Evolutionary conservation across 2,797 vertebrate genomes (phyloP).

Genomic region (Cossypha niveicapilla): DNA sequence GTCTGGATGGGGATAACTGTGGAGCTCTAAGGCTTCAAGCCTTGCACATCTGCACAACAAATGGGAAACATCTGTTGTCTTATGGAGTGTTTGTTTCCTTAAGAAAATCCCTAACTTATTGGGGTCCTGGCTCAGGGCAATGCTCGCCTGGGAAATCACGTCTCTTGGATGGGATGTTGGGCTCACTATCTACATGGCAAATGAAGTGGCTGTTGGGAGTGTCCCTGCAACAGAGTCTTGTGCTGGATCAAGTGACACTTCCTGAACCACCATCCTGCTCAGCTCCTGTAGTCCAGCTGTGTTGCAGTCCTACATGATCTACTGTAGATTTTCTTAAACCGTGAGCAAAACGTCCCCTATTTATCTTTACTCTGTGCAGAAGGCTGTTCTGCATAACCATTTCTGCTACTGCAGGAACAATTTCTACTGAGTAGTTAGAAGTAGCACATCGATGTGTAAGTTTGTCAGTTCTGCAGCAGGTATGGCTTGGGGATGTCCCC

Average conservation of each 20-base stretch:
- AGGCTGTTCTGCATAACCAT: background rate
- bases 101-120: background rate
- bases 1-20: background rate
- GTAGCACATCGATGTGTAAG: background rate
- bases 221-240: background rate
- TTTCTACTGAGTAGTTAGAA: background rate
- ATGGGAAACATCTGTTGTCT: conserved; percentile 16
- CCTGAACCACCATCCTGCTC: background rate
- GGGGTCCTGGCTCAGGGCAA: background rate
- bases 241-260: background rate
- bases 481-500: background rate
- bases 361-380: background rate
- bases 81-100: background rate
- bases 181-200: background rate
- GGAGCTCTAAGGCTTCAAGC: background rate
- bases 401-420: background rate
- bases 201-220: background rate
- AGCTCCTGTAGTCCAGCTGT: background rate
- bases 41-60: background rate
- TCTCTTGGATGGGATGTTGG: background rate
- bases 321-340: background rate
- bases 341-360: background rate
- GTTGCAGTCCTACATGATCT: background rate
- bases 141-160: accelerated
- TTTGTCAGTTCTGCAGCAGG: background rate